Base-by-base conservation (phyloP, 2,888 invertebrate species). In the Eutolmus rufibarbis region DNA sequence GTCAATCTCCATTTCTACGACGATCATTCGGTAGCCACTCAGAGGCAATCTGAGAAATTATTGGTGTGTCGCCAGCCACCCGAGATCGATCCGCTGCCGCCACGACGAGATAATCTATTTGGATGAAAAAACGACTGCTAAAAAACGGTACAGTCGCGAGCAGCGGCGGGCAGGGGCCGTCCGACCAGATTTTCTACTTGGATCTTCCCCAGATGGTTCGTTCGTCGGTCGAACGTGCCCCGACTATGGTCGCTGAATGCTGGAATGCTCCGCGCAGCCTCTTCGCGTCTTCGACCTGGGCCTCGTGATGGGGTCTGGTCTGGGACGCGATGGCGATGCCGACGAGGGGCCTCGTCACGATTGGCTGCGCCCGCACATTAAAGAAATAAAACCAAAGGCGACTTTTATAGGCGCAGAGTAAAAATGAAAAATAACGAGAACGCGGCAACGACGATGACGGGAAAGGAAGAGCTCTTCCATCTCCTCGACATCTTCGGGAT, bases 341-440 rank as follows among this genome's bases (percentile, higher is more conserved):
- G 74, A 74, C 76, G 86, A 86, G 74, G 86, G 74, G 74, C 23
- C 74, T 88, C 88, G 89, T 89, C 87, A 89, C 89, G 89, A 89
- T 88, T 89, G 88, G 88, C 86, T 89, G 89, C 84, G 85, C 86
- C 85, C 88, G 87, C 87, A 89, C 57, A 88, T 88, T 88, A 78
- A 86, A 46, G 78, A 86, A 87, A 88, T 87, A 88, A 88, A 87
- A 88, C 76, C 23, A 86, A 79, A 79, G 79, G 46, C 46, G 43
- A 74, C 43, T 43, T 74, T 74, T 74, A 43, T 28, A 46, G 82
- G 66, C 19, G 57, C 74, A 85, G 74, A 74, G 74, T 74, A 16
- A 74, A 85, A 85, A 85, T 74, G 43, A 85, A 34, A 28, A 85
- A 66, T 66, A 85, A 43, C 23, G 19, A 74, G 46, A 85, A 23